Base-by-base conservation (phyloP, 1,140 invertebrate species). In the Leptopilina boulardi region DNA sequence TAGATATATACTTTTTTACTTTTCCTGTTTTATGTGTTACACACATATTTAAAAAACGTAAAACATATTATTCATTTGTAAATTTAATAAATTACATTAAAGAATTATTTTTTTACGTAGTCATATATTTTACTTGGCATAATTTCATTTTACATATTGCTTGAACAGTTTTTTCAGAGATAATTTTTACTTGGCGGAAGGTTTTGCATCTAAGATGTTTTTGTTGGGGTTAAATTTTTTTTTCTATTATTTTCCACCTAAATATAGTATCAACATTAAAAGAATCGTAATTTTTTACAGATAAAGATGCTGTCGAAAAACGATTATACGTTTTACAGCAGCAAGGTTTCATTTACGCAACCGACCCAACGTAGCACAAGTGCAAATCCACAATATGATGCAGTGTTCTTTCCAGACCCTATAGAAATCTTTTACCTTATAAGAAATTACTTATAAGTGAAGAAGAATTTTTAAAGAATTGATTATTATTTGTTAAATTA, bases 291-390 rank as follows among this genome's bases (percentile, higher is more conserved):
- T 78, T 72, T 83, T 87, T 92, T 92, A 47, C 88, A 97, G 97
- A 98, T 91, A 97, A 97, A 92, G 96, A 97, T 87, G 96, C 97
- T 11, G 97, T 98, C 23, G 97, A 98, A 86, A 98, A 96, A 88
- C 93, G 97, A 73, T 92, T 98, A 18, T 95, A 93, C 83, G 94
- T 97, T 80, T 93, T 98, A 74, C 96, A 98, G 87, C 94, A 96
- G 84, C 95, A 97, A 92, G 96, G 96, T 41, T 96, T 94, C 84
- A 96, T 96, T 70, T 95, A 95, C 82, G 92, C 94, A 70, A 94
- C 93, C 70, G 93, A 94, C 89, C 90, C 91, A 54, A 92, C 91
- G 91, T 92, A 92, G 87, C 89, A 86, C 81, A 87, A 86, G 84
- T 86, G 84, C 86, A 87, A 85, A 44, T 81, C 56, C 71, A 38